Base-by-base conservation (phyloP, 2,797 vertebrate species). In the Manis javanica region DNA sequence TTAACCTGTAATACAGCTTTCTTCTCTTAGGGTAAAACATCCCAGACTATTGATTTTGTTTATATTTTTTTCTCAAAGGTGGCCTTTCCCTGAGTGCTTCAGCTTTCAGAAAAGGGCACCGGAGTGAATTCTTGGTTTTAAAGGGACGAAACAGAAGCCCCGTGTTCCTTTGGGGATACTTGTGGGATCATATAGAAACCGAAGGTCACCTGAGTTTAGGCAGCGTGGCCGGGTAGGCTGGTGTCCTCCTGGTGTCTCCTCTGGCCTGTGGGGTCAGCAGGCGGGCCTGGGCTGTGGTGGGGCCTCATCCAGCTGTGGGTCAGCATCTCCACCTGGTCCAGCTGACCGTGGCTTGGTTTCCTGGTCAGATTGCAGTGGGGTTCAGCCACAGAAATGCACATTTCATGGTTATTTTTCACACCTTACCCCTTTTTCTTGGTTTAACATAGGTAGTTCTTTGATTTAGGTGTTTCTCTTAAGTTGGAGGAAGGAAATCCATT, bases 41-140 rank as follows among this genome's bases (percentile, higher is more conserved):
- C 34, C 31, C n/a, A 82, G 61, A 42, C 29, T 18, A 46, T 55
- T 16, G 26, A 74, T 69, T 81, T 86, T 86, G 24, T 90, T 75
- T 51, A 31, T 51, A 77, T 94, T 61, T 85, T 85, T 74, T 75
- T 21, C 86, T 64, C 24, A 11, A 39, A 90, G 75, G 12, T 46
- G n/a, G 42, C 18, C 59, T 87, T 90, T 53, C 7, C 23, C 29
- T 4, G 7, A 31, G 15, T 64, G 12, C 37, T 26, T 21, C 1
- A 37, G 39, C 39, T 97, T 87, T 81, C 31, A 53, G 46, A 42
- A 53, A 55, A 93, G 34, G 34, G 24, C 31, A 1, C 68, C 18
- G 55, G 16, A 77, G 37, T 15, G 31, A 64, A 74, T 84, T 55
- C 34, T 61, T 4, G 5, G 2, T 29, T 82, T 94, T 37, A 14